A percentile compares a stretch with the other conserved stretches of the same genome.
phyloP scores from a whole-genome alignment of 2,113 vertebrate genomes.

The Anguilla rostrata region DNA sequence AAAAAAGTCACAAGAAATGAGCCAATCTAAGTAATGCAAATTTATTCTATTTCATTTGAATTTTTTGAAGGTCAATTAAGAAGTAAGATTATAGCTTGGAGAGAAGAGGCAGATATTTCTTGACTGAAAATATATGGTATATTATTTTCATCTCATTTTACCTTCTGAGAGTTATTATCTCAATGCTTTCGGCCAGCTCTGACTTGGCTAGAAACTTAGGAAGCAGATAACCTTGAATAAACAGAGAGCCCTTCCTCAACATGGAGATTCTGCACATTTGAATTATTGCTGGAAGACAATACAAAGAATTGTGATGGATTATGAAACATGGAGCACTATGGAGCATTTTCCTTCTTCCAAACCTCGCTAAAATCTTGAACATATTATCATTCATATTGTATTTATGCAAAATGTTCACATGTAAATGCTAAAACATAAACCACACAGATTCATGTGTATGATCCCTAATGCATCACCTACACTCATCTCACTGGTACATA shows the following conservation, averaged over 20 bases:
- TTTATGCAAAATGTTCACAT: neutral
- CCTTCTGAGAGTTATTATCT: neutral
- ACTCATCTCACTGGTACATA: neutral
- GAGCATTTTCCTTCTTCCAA: neutral
- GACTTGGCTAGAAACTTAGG: slow-evolving; percentile 4
- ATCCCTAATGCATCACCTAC: neutral
- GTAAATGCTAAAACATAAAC: neutral
- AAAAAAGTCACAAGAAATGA: neutral
- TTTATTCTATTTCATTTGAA: too few species aligned
- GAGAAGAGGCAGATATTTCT: neutral
- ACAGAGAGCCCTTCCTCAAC: neutral
- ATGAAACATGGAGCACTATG: neutral
- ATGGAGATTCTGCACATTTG: neutral
- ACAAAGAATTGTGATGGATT: neutral
- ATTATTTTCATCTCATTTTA: neutral
- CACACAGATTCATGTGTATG: neutral
- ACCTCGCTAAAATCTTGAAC: neutral
- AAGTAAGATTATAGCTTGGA: neutral
- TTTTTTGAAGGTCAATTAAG: neutral
- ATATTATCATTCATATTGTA: neutral
- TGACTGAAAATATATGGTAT: neutral
- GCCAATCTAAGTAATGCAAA: neutral
- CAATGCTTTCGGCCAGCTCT: neutral
- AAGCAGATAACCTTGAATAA: slow-evolving; percentile 4
- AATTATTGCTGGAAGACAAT: neutral